A percentile compares a stretch with the other conserved stretches of the same genome.
Conservation (phyloP, 2,113 vertebrate genomes). For the Athene cunicularia region DNA sequence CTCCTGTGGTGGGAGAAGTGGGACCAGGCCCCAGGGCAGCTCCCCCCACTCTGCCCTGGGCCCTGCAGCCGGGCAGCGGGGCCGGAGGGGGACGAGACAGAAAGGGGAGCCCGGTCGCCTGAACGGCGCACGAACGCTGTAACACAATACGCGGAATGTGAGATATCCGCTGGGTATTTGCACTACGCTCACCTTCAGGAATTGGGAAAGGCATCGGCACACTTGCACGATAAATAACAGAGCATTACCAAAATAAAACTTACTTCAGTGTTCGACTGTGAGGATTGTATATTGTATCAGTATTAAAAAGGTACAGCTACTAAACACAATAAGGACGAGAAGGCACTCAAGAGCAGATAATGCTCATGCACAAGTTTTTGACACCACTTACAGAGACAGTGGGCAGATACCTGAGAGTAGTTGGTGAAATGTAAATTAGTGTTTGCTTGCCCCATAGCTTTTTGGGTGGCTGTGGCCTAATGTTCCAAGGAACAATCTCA, state of each 20-base stretch:
- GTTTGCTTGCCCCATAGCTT: background rate
- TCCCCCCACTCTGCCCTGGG: background rate
- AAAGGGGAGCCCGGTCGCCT: background rate
- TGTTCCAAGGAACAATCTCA: background rate
- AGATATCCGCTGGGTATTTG: background rate
- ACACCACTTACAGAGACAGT: background rate
- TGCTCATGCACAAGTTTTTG: fast-evolving
- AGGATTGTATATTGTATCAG: background rate
- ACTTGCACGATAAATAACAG: background rate
- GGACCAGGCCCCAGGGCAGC: background rate
- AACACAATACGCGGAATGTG: background rate
- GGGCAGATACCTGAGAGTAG: background rate
- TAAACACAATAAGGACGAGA: background rate
- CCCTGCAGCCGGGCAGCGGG: background rate
- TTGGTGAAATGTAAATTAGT: background rate
- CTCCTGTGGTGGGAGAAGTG: background rate
- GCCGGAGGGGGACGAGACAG: fast-evolving
- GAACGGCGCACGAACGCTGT: fast-evolving
- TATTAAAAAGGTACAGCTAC: background rate
- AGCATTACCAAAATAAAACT: background rate
- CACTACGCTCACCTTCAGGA: background rate
- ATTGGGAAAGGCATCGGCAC: background rate
- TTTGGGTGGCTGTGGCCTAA: background rate
- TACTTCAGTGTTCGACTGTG: background rate
- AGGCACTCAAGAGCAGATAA: background rate